A percentile compares a stretch with the other conserved stretches of the same genome.
Evolutionary conservation across 37 sponge, comb jelly and placozoan species (phyloP).

Genomic region (Beroe forskalii): DNA sequence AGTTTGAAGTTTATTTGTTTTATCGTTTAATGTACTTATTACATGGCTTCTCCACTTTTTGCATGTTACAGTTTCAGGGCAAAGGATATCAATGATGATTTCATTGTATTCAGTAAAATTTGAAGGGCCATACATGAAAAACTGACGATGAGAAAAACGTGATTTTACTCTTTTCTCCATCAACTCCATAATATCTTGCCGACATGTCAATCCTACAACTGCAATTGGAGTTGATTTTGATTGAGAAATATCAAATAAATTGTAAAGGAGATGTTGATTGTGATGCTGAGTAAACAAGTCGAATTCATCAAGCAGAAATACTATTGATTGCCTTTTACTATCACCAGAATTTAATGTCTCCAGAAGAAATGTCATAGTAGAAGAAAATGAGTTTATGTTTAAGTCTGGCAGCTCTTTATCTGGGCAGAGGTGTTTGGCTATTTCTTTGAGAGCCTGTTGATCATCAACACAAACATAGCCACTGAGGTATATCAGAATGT

Average conservation of each 20-base stretch:
- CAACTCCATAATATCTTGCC: conserved; percentile 85
- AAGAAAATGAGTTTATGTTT: conserved; percentile 71
- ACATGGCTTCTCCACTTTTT: neutral
- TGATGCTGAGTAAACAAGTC: conserved; percentile 88
- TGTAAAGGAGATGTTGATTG: conserved; percentile 91
- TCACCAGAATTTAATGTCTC: conserved; percentile 74
- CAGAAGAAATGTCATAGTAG: conserved; percentile 77
- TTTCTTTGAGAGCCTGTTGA: conserved; percentile 76
- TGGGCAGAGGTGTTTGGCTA: conserved; percentile 73
- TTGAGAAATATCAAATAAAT: conserved; percentile 83
- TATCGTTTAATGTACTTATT: conserved; percentile 65
- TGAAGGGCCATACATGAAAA: conserved; percentile 70
- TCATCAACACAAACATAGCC: conserved; percentile 80
- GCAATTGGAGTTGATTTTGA: conserved; percentile 75
- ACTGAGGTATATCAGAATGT: conserved; percentile 71
- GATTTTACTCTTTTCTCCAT: conserved; percentile 94
- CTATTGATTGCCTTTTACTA: conserved; percentile 70
- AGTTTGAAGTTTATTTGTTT: neutral
- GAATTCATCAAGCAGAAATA: conserved; percentile 92
- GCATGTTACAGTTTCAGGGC: neutral
- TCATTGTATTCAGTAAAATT: conserved; percentile 73
- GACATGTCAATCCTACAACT: conserved; percentile 81
- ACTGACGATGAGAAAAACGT: conserved; percentile 84
- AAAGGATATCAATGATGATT: conserved; percentile 67
- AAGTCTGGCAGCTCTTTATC: conserved; percentile 67